Base-by-base conservation (phyloP, 1,140 invertebrate genomes). In the Camponotus pennsylvanicus region DNA sequence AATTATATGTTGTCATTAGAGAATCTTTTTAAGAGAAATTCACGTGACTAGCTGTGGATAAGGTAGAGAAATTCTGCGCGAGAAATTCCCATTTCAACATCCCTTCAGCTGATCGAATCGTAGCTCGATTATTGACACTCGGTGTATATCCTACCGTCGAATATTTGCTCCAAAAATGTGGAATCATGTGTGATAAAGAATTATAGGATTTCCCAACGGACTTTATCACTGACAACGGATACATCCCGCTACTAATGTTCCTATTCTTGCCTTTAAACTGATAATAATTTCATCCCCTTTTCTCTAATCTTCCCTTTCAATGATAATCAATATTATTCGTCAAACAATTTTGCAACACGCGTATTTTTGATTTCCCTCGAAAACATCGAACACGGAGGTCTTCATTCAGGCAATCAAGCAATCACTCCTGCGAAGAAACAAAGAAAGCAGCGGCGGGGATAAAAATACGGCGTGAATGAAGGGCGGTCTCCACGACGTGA, bases 401-500 rank as follows among this genome's bases (percentile, higher is more conserved):
- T 70, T 63, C 71, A 83, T 89, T 52, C 61, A 88, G 77, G 66
- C 77, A 89, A 89, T 89, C 88, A 83, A 32, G 52, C 57, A 82
- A 59, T 71, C 76, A 34, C 21, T 34, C 57, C 32, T 7, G 5
- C 40, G 34, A 78, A n/a, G 70, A 42, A 18, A 15, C 79, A 27
- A 18, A 37, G 13, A 73, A 73, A 57, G n/a, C 27, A 40, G 15
- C 37, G 63, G 5, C 34, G 61, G 40, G 64, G 52, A 32, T 82
- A 18, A 66, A 75, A 79, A 49, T 32, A 52, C 63, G 52, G 52
- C 55, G 70, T 13, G 45, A 66, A n/a, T 27, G 45, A 70, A 55
- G 63, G 75, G 21, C 45, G 59, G 27, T 64, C 57, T 63, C 42
- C 80, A 63, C 86, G 55, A 32, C 42, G 92, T 93, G 92, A 93